Conservation (phyloP, 53 echinoderm and acorn worm genomes). For the Zoroaster sp. region DNA sequence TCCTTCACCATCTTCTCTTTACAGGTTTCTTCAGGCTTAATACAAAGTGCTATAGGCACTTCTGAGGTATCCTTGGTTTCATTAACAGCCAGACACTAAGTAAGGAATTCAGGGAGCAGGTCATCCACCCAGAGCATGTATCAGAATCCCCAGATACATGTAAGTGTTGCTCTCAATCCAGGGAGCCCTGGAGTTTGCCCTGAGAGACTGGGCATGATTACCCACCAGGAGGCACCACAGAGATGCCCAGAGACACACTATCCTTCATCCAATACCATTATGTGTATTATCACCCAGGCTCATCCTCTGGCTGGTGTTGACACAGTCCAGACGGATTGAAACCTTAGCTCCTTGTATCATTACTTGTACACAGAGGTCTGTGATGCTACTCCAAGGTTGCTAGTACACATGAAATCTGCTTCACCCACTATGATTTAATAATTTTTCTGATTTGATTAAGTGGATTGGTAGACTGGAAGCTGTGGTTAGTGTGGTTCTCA, state of each 20-base stretch:
- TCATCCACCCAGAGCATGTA: too few species aligned
- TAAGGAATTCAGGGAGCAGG: too few species aligned
- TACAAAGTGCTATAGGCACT: too few species aligned
- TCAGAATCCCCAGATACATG: too few species aligned
- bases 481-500: not conserved
- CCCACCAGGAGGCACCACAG: not conserved
- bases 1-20: too few species aligned
- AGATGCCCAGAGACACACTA: not conserved
- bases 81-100: too few species aligned
- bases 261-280: not conserved
- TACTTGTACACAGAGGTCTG: not conserved
- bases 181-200: not conserved
- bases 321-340: conserved; percentile 6
- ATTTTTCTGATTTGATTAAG: conserved; percentile 2
- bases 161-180: too few species aligned
- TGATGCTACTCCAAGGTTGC: too few species aligned
- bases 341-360: not conserved
- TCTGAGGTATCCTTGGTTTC: too few species aligned
- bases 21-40: too few species aligned
- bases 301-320: not conserved
- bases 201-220: not conserved
- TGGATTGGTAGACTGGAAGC: not conserved
- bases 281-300: not conserved
- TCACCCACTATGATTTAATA: not conserved
- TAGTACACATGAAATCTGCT: not conserved